phyloP scores from a whole-genome alignment of 2,797 vertebrate genomes.

The Remorina albescens region DNA sequence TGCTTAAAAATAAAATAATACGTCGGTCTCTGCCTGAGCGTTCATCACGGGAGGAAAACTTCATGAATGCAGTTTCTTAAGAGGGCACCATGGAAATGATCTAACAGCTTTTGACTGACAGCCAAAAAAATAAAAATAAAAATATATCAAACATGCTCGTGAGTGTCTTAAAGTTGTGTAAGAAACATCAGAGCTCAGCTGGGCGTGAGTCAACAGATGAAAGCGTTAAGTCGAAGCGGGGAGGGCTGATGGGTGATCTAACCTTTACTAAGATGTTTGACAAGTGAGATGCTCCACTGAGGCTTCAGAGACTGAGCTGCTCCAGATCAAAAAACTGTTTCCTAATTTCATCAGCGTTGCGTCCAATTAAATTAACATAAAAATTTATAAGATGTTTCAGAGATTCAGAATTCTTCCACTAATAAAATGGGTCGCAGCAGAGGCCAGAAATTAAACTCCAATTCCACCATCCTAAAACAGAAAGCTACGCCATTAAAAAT shows the following conservation, averaged over 20 bases:
- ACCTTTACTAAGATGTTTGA: slow-evolving; percentile 19
- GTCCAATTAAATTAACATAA: neutral
- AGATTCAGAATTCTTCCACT: neutral
- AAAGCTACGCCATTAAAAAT: slow-evolving; percentile 1
- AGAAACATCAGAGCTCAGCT: slow-evolving; percentile 12
- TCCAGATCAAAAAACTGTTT: slow-evolving; percentile 1
- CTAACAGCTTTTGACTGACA: slow-evolving; percentile 40
- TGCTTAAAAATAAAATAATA: slow-evolving; percentile 5
- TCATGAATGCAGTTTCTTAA: slow-evolving; percentile 1
- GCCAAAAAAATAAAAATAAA: too few relatives aligned
- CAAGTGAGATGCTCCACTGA: neutral
- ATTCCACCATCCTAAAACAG: neutral
- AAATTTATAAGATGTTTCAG: neutral
- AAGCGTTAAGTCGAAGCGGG: neutral
- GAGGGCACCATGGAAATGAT: slow-evolving; percentile 18
- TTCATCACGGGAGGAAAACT: slow-evolving; percentile 10
- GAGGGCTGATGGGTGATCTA: slow-evolving; percentile 9
- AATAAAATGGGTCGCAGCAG: neutral
- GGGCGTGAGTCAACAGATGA: slow-evolving; percentile 14
- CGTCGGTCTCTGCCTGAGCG: neutral
- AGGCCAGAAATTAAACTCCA: neutral
- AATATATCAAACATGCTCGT: slow-evolving; percentile 14
- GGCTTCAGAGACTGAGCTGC: neutral
- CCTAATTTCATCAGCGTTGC: neutral
- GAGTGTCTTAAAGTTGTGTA: neutral